Evolutionary conservation across 2,113 vertebrate genomes (phyloP).

Genomic region (Ceratotherium simum): DNA sequence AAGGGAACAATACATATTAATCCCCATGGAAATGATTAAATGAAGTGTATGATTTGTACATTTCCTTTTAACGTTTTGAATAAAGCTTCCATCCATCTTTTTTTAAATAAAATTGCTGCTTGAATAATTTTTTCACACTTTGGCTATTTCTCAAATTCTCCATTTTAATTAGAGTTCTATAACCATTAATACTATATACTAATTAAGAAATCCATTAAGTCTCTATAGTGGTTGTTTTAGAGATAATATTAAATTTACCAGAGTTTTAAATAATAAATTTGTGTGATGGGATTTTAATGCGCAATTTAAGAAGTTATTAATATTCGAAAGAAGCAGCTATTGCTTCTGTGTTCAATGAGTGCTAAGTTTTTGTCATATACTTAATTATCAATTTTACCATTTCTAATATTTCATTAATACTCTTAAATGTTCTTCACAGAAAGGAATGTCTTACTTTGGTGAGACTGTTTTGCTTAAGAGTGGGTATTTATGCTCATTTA

Average conservation of each 20-base stretch:
- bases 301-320: conserved; percentile 74
- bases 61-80: conserved; percentile 55
- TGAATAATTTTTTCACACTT: conserved; percentile 58
- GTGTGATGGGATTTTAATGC: conserved; percentile 73
- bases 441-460: background rate
- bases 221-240: conserved; percentile 72
- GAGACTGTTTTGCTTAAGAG: conserved; percentile 17
- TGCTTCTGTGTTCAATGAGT: conserved; percentile 63
- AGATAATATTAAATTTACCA: conserved; percentile 73
- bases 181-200: conserved; percentile 60
- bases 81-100: conserved; percentile 35
- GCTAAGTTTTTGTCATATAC: conserved; percentile 23
- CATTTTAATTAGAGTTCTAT: conserved; percentile 68
- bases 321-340: conserved; percentile 54
- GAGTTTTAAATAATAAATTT: conserved; percentile 78
- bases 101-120: conserved; percentile 43
- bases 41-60: conserved; percentile 12
- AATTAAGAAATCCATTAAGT: conserved; percentile 78
- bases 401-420: background rate
- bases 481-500: background rate
- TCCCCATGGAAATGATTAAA: conserved; percentile 39
- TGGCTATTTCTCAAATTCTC: conserved; percentile 61
- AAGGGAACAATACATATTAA: background rate
- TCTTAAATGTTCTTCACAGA: background rate
- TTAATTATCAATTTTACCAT: conserved; percentile 51